Percentiles rank a stretch among this genome's conserved stretches.
Conservation (phyloP, 2,888 invertebrate species). For the Pseudanteris insignis region DNA sequence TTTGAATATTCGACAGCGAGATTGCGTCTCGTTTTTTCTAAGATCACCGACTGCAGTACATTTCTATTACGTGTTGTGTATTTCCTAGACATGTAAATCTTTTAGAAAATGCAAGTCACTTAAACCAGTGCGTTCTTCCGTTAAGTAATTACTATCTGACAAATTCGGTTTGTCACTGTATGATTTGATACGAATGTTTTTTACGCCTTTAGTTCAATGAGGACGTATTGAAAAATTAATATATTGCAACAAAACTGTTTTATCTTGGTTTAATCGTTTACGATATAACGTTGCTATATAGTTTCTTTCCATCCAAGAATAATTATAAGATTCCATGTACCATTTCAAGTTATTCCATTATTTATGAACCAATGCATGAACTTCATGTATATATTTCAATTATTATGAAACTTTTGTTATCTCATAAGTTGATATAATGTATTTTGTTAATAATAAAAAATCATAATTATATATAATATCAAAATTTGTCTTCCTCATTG, state of each 20-base stretch:
- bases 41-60: constrained; percentile 44
- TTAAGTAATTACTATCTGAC: constrained; percentile 33
- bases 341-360: constrained; percentile 27
- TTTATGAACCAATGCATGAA: constrained; percentile 36
- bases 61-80: constrained; percentile 45
- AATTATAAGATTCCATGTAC: constrained; percentile 24
- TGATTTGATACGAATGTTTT: constrained; percentile 32
- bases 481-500: too few relatives aligned
- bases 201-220: constrained; percentile 17
- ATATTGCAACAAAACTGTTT: constrained; percentile 31
- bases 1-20: constrained; percentile 43
- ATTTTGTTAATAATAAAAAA: constrained; percentile 41
- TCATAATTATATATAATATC: constrained; percentile 40
- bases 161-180: constrained; percentile 34
- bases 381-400: constrained; percentile 39
- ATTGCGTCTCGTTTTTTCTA: constrained; percentile 45
- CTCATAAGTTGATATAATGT: constrained; percentile 36
- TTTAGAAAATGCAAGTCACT: constrained; percentile 41
- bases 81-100: constrained; percentile 45
- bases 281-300: constrained; percentile 34
- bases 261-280: constrained; percentile 25
- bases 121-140: constrained; percentile 42
- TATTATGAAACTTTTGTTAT: constrained; percentile 31
- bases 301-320: constrained; percentile 20
- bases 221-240: constrained; percentile 33